phyloP scores from a whole-genome alignment of 2,888 invertebrate species.

The Scotopteryx bipunctaria region DNA sequence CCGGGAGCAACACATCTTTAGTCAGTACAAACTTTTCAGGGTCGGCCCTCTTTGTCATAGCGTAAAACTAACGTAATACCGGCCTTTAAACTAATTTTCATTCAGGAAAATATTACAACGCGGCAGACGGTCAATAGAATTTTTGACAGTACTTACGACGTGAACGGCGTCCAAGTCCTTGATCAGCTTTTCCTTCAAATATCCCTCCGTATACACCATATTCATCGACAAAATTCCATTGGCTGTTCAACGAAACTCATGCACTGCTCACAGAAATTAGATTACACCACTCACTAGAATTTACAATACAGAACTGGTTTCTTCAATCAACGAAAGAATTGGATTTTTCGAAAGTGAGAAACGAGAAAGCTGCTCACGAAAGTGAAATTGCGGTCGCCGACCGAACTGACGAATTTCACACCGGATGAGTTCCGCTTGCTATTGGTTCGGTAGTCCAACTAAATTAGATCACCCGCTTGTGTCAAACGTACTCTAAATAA shows the following conservation, averaged over 20 bases:
- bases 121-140: slow-evolving; percentile 58
- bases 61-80: slow-evolving; percentile 39
- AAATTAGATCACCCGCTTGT: slow-evolving; percentile 40
- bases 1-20: slow-evolving; percentile 75
- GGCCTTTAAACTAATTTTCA: slow-evolving; percentile 40
- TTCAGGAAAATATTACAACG: slow-evolving; percentile 55
- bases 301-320: slow-evolving; percentile 56
- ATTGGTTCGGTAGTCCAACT: slow-evolving; percentile 39
- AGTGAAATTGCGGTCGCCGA: slow-evolving; percentile 71
- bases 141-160: slow-evolving; percentile 86
- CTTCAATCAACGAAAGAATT: slow-evolving; percentile 51
- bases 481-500: slow-evolving; percentile 29
- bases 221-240: slow-evolving; percentile 67
- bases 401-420: slow-evolving; percentile 69
- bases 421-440: slow-evolving; percentile 50
- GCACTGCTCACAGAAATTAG: slow-evolving; percentile 57
- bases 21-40: slow-evolving; percentile 69
- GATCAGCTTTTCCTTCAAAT: slow-evolving; percentile 86
- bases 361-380: slow-evolving; percentile 70
- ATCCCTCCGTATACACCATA: slow-evolving; percentile 86
- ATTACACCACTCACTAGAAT: slow-evolving; percentile 52
- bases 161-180: slow-evolving; percentile 87
- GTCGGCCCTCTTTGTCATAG: slow-evolving; percentile 67
- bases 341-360: slow-evolving; percentile 70
- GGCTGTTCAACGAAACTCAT: slow-evolving; percentile 52